Evolutionary conservation across 2,113 vertebrate genomes (phyloP).

Genomic region (Passer montanus): DNA sequence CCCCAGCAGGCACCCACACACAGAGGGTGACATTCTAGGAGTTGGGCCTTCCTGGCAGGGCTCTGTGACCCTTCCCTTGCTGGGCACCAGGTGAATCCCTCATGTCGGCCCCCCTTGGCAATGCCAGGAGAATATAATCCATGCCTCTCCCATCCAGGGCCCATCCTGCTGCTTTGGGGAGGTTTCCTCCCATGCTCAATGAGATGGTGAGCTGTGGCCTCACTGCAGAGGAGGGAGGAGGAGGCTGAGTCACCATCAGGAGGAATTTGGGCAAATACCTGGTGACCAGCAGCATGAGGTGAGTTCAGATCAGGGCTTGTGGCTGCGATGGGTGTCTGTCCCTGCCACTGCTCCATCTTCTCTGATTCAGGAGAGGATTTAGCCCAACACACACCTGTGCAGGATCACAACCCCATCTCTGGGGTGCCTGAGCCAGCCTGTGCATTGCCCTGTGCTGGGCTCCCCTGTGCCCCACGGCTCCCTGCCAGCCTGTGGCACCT

Average conservation of each 20-base stretch:
- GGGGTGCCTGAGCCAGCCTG: not conserved
- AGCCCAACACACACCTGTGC: not conserved
- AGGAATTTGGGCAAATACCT: slow-evolving; percentile 28
- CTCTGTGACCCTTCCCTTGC: rapidly evolving
- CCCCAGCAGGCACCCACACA: not conserved
- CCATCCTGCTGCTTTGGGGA: not conserved
- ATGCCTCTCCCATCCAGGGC: rapidly evolving
- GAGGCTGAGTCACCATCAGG: not conserved
- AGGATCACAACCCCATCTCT: not conserved
- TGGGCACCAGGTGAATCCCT: not conserved
- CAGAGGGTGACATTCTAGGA: not conserved
- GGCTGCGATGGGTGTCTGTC: not conserved
- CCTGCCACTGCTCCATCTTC: not conserved
- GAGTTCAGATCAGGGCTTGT: not conserved
- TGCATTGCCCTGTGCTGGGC: not conserved
- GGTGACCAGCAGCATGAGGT: not conserved
- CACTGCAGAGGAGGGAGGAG: not conserved
- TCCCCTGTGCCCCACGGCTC: not conserved
- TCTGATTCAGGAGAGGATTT: not conserved
- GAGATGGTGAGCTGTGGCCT: not conserved
- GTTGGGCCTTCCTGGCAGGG: not conserved
- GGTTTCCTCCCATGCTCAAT: not conserved
- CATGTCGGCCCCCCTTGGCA: not conserved
- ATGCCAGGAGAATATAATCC: not conserved
- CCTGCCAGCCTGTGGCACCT: not conserved